Evolutionary conservation across 2,888 invertebrate species (phyloP).

Genomic region (Cactoblastis cactorum): DNA sequence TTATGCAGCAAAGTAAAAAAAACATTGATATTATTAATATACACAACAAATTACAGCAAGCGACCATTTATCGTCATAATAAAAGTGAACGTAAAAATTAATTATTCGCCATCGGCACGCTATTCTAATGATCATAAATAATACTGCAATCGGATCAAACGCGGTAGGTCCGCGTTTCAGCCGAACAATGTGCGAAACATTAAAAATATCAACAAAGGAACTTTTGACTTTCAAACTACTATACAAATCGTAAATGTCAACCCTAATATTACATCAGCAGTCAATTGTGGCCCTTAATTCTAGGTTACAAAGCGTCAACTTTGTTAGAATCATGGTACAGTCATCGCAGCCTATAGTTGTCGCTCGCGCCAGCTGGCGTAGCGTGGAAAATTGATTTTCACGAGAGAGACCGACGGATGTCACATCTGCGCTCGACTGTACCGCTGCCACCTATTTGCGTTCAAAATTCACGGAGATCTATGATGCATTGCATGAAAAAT

Average conservation of each 20-base stretch:
- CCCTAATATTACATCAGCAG: constrained; percentile 16
- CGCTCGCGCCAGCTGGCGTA: constrained; percentile 75
- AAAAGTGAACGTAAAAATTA: constrained; percentile 73
- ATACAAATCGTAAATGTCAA: constrained; percentile 34
- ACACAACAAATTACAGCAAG: constrained; percentile 28
- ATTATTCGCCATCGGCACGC: constrained; percentile 71
- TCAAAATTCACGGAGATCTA: constrained; percentile 48
- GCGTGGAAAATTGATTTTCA: constrained; percentile 79
- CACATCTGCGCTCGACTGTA: constrained; percentile 70
- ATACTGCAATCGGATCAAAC: constrained; percentile 73
- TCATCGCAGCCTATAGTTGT: constrained; percentile 50
- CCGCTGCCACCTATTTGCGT: constrained; percentile 47
- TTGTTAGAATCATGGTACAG: constrained; percentile 22
- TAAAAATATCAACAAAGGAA: constrained; percentile 79
- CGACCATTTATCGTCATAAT: constrained; percentile 56
- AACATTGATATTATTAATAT: neutral
- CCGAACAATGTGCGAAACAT: constrained; percentile 77
- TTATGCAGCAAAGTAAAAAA: neutral
- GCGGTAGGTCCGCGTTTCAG: constrained; percentile 61
- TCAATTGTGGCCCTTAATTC: constrained; percentile 32
- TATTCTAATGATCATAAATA: constrained; percentile 77
- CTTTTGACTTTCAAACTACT: constrained; percentile 77
- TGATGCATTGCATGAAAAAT: neutral
- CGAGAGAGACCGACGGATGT: constrained; percentile 73
- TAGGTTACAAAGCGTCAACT: constrained; percentile 25